Conservation (phyloP, 2,888 invertebrate genomes). For the Lucinisca nassula region DNA sequence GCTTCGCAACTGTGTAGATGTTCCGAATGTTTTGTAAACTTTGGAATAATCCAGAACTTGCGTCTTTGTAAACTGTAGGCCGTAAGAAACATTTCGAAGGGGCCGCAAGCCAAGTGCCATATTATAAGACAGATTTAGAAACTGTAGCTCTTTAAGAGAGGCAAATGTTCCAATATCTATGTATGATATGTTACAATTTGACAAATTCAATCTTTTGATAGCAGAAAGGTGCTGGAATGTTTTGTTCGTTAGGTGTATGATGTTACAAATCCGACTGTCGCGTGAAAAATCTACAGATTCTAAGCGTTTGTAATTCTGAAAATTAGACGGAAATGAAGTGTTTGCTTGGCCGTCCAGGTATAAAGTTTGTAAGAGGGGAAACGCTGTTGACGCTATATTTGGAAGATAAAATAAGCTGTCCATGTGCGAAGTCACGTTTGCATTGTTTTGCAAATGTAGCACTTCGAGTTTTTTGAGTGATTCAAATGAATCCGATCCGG, state of each 20-base stretch:
- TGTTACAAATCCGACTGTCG: background rate
- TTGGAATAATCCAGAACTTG: slow-evolving; percentile 38
- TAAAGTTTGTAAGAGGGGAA: background rate
- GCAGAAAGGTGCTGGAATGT: background rate
- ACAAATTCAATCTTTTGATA: slow-evolving; percentile 19
- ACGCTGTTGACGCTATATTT: background rate
- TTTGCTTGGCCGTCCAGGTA: slow-evolving; percentile 14
- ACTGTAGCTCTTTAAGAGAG: background rate
- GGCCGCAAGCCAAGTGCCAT: slow-evolving; percentile 27
- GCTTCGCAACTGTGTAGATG: slow-evolving; percentile 4
- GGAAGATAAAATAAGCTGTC: background rate
- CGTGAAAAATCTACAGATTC: background rate
- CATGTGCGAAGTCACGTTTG: background rate
- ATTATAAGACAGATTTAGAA: slow-evolving; percentile 52
- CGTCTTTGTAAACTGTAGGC: slow-evolving; percentile 51
- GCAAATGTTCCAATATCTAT: slow-evolving; percentile 30
- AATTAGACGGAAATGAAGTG: background rate
- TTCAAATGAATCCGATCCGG: background rate
- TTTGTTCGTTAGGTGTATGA: background rate
- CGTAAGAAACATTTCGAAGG: slow-evolving; percentile 47
- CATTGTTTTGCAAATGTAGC: background rate
- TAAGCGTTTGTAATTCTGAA: background rate
- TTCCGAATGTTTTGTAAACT: slow-evolving; percentile 47
- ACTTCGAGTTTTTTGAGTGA: background rate
- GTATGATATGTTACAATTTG: slow-evolving; percentile 15